Base-by-base conservation (phyloP, 1,140 invertebrate genomes). In the Trichoplusia ni region DNA sequence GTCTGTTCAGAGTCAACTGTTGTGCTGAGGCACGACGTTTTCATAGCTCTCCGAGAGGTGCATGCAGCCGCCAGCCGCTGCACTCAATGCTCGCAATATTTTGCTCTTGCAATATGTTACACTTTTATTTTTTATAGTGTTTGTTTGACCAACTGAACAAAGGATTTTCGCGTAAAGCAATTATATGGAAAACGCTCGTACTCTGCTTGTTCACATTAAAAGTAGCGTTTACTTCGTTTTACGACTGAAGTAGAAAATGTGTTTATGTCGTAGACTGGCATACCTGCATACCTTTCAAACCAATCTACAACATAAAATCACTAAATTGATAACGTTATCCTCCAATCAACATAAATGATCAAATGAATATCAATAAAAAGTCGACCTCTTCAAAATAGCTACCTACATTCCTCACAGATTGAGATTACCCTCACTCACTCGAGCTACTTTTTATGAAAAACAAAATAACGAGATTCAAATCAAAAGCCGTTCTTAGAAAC, bases 1-100 rank as follows among this genome's bases (percentile, higher is more conserved):
- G 78, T 74, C 62, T 79, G 82, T 76, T 80, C 72, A 71, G 75
- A 81, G 82, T 85, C 81, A 84, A 83, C 84, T 84, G 84, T 84
- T 82, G 80, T 85, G 79, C 82, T 82, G 80, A 82, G 75, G 60
- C 77, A 75, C 76, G 76, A 77, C 66, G 77, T 78, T 83, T 82
- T 79, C 77, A 79, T 75, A 82, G 71, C 70, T 61, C 56, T 59
- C 66, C 54, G 69, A 70, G 75, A 79, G 63, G 71, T 64, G 71
- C 71, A 69, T 56, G 75, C 72, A 63, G 73, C 77, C 69, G 67
- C 60, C 16, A 18, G 38, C 53, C 51, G 27, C 58, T 72, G 65
- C 67, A 65, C 69, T 81, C 67, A 64, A 76, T 73, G 69, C 63
- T 72, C 68, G 77, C 74, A 77, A 81, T 82, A 82, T 82, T 77